These are phyloP conservation scores for Bimastos eiseni DNA, from an alignment of 2,888 invertebrate genomes.

Conservation along the genomic window DNA sequence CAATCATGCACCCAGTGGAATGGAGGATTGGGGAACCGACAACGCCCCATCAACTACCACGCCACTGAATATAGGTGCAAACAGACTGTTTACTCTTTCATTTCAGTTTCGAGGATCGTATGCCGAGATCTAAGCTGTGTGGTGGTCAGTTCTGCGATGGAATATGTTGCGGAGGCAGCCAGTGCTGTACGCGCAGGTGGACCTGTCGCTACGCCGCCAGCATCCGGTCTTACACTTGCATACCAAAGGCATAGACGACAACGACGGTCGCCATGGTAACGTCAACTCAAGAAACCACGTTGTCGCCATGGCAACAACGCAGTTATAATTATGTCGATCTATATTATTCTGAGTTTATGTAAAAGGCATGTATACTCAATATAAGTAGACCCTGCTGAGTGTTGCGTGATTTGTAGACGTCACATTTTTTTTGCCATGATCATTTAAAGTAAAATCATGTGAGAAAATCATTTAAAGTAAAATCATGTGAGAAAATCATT, in stretches of 20 bases:
- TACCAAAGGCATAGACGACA: neutral
- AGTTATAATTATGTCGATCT: neutral
- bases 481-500: neutral
- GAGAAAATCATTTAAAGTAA: neutral
- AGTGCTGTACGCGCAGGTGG: constrained; percentile 6
- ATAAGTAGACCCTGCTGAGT: neutral
- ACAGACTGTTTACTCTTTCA: neutral
- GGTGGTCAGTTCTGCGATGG: neutral
- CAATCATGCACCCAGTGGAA: neutral
- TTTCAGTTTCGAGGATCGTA: neutral
- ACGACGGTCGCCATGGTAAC: neutral
- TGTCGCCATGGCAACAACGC: neutral
- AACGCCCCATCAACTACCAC: too few relatives aligned
- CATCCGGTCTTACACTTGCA: neutral
- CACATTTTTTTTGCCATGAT: neutral
- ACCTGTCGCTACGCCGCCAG: constrained; percentile 19
- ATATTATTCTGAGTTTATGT: neutral
- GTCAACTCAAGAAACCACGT: neutral
- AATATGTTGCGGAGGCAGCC: neutral
- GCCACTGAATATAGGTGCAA: too few relatives aligned
- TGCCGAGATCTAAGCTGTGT: constrained; percentile 7
- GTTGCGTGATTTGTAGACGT: neutral
- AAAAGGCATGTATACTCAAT: neutral
- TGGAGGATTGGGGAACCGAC: neutral
- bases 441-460: neutral